A percentile compares a stretch with the other conserved stretches of the same genome.
Conservation (phyloP, 1,140 invertebrate genomes). For the Drosophila varians region DNA sequence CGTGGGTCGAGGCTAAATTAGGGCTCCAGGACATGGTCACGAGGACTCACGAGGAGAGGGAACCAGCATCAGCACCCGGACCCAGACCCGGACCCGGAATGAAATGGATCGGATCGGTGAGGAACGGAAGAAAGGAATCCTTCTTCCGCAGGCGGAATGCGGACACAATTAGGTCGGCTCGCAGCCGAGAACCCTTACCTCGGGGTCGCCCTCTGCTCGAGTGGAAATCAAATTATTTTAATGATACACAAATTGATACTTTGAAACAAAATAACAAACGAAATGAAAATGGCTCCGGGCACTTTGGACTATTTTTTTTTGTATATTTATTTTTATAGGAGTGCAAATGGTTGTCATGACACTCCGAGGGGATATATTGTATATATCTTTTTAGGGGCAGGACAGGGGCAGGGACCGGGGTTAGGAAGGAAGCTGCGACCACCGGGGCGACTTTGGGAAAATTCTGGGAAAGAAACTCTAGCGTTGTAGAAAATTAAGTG, state of each 20-base stretch:
- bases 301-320: constrained; percentile 49
- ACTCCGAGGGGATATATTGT: constrained; percentile 7
- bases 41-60: constrained; percentile 7
- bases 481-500: constrained; percentile 67
- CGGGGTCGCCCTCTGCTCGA: constrained; percentile 36
- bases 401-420: background rate
- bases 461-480: constrained; percentile 53
- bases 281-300: constrained; percentile 74
- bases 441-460: constrained; percentile 14
- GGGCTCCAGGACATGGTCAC: constrained; percentile 47
- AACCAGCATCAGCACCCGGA: no score
- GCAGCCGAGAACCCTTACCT: constrained; percentile 10
- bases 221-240: constrained; percentile 81
- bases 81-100: background rate
- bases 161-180: constrained; percentile 30
- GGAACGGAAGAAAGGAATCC: constrained; percentile 10
- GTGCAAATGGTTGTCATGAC: constrained; percentile 44
- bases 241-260: constrained; percentile 82
- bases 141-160: constrained; percentile 3
- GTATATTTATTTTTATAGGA: constrained; percentile 6
- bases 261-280: constrained; percentile 78
- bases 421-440: constrained; percentile 1
- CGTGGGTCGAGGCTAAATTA: constrained; percentile 44
- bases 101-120: constrained; percentile 14
- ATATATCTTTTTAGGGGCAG: background rate